These are phyloP conservation scores for Cladorhizidae sp. DNA, from an alignment of 37 sponge, comb jelly and placozoan genomes.

Conservation along the genomic window DNA sequence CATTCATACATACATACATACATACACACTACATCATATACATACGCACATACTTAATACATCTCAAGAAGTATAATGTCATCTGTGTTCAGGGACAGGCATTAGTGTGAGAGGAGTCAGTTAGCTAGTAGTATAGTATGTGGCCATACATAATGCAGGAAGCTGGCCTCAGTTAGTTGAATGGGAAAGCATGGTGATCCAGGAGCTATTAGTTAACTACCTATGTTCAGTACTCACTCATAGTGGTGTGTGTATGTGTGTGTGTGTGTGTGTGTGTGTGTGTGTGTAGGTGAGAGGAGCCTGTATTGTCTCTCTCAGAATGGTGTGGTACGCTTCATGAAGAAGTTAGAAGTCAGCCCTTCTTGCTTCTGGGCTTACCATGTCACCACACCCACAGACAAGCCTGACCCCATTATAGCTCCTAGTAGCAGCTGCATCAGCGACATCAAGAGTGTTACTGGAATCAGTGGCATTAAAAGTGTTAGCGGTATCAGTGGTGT, in stretches of 20 bases:
- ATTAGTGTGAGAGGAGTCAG: background rate
- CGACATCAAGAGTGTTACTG: too few species aligned
- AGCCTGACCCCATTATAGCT: background rate
- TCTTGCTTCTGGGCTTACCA: slow-evolving; percentile 34
- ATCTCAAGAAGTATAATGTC: too few species aligned
- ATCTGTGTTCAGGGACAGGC: too few species aligned
- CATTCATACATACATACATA: too few species aligned
- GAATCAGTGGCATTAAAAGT: too few species aligned
- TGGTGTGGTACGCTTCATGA: slow-evolving; percentile 75
- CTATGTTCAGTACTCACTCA: too few species aligned
- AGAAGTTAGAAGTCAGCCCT: slow-evolving; percentile 70
- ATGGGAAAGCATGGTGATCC: too few species aligned
- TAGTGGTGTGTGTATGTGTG: too few species aligned
- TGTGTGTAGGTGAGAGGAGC: slow-evolving; percentile 60
- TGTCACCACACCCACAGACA: background rate
- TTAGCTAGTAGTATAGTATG: background rate
- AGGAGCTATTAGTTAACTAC: too few species aligned
- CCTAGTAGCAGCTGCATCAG: background rate
- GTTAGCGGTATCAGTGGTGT: too few species aligned
- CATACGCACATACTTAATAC: too few species aligned
- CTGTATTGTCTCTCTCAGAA: slow-evolving; percentile 75
- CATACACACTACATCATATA: too few species aligned
- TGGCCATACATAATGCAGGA: background rate
- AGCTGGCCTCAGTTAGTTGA: background rate
- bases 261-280: background rate